Evolutionary conservation across 1,140 invertebrate genomes (phyloP).

Genomic region (Drosophila orena): DNA sequence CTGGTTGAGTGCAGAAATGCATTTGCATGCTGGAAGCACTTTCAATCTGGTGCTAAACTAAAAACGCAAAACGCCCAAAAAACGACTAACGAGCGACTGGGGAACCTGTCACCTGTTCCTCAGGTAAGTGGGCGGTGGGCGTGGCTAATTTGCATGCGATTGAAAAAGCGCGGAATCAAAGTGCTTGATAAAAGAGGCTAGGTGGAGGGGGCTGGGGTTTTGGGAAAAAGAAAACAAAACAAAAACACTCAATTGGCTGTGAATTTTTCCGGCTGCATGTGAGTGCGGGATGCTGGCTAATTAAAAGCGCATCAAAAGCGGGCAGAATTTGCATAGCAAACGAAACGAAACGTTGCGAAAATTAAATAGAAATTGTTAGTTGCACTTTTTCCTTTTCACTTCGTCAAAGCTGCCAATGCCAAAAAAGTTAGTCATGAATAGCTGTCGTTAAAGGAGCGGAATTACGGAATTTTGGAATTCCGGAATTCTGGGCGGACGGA

Average conservation of each 20-base stretch:
- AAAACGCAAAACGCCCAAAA: conserved; percentile 70
- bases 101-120: conserved; percentile 17
- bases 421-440: conserved; percentile 63
- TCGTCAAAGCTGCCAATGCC: conserved; percentile 59
- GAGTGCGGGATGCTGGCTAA: conserved; percentile 53
- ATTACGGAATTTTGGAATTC: conserved; percentile 12
- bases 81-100: conserved; percentile 29
- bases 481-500: background rate
- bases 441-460: conserved; percentile 34
- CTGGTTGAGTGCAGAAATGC: conserved; percentile 64
- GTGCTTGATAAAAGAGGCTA: conserved; percentile 57
- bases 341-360: conserved; percentile 66
- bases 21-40: conserved; percentile 75
- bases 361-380: conserved; percentile 73
- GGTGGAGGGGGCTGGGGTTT: background rate
- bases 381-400: conserved; percentile 61
- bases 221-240: conserved; percentile 40
- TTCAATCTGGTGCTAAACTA: conserved; percentile 69
- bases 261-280: conserved; percentile 53
- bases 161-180: conserved; percentile 62
- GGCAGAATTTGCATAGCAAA: conserved; percentile 72
- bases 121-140: background rate
- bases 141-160: conserved; percentile 70
- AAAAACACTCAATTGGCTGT: conserved; percentile 67
- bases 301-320: conserved; percentile 75